Evolutionary conservation across 1,140 invertebrate species (phyloP), one percentile per base, ranked within the genome.

Genomic region (Aphelenchoides besseyi): DNA sequence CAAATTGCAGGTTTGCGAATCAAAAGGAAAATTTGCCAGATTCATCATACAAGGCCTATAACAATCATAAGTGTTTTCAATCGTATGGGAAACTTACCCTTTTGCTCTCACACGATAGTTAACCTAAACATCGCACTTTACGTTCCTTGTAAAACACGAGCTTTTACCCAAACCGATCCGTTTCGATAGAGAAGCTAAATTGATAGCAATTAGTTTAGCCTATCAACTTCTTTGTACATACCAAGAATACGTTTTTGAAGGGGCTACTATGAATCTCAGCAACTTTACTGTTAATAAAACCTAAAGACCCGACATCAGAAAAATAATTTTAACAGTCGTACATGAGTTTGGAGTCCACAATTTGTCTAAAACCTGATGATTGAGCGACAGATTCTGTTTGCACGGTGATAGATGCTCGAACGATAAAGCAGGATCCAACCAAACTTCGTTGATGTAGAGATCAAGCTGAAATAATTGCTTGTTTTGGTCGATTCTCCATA

Each of bases 401-500:
- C 82, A 83, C 0, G 82, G 82, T 30, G 64, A 73, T 28, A 83
- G 66, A 69, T 82, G 80, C 33, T 83, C 82, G 69, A 84, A 83
- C 36, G 79, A 80, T 3, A 83, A 70, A 12, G 71, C 64, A n/a
- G 81, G 79, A 66, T 83, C 77, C 28, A 79, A 37, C 77, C 77
- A 78, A 41, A 83, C 81, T 67, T 83, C 82, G 66, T 84, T 83
- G 37, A 83, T 83, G 78, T 83, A 83, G 36, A 83, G 80, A 67
- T 83, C 82, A 81, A 85, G 82, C 82, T 81, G 61, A 70, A 69
- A 74, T 23, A 3, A 29, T 2, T 16, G 32, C 1, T 71, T 72
- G 26, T 12, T 32, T 48, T 48, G 12, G 23, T 48, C 41, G 12
- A 23, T 23, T 2, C 35, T 2, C 18, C 1, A 64, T n/a, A 37